Conservation (phyloP, 2,797 vertebrate genomes). For the Hyperoplus immaculatus region DNA sequence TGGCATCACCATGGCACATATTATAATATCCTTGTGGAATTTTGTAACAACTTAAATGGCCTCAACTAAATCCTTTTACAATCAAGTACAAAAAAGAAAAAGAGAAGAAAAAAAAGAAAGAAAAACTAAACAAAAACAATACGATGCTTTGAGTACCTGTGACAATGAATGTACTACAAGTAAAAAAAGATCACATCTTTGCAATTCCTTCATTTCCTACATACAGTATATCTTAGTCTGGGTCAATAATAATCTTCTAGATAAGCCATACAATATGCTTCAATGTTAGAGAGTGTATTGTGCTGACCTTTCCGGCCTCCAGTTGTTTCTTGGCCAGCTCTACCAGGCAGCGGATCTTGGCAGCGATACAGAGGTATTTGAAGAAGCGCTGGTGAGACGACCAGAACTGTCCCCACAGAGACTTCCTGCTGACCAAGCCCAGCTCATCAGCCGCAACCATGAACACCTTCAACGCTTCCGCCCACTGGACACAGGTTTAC, state of each 20-base stretch:
- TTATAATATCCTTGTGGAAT: neutral
- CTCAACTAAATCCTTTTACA: slow-evolving; percentile 2
- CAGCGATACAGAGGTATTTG: slow-evolving; percentile 98
- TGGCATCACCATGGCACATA: neutral
- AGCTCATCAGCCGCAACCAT: slow-evolving; percentile 93
- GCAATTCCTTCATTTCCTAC: slow-evolving; percentile 14
- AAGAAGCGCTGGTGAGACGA: slow-evolving; percentile 99
- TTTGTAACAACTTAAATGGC: neutral
- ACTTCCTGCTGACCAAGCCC: slow-evolving; percentile 94
- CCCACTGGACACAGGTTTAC: slow-evolving; percentile 88
- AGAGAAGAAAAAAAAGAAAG: too few species aligned
- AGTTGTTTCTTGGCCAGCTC: slow-evolving; percentile 93
- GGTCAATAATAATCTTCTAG: slow-evolving; percentile 15
- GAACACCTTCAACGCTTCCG: slow-evolving; percentile 92
- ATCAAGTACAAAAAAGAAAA: neutral
- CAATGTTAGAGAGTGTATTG: slow-evolving; percentile 28
- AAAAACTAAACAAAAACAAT: too few species aligned
- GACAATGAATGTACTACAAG: too few species aligned
- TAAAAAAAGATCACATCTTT: neutral
- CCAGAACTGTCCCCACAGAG: slow-evolving; percentile 99
- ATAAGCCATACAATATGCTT: slow-evolving; percentile 14
- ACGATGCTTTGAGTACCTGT: too few species aligned
- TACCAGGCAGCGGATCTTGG: slow-evolving; percentile 95
- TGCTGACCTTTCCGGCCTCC: slow-evolving; percentile 91
- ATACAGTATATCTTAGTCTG: slow-evolving; percentile 9